These are phyloP conservation scores for Vombatus ursinus DNA, from an alignment of 2,113 vertebrate species.

Conservation along the genomic window DNA sequence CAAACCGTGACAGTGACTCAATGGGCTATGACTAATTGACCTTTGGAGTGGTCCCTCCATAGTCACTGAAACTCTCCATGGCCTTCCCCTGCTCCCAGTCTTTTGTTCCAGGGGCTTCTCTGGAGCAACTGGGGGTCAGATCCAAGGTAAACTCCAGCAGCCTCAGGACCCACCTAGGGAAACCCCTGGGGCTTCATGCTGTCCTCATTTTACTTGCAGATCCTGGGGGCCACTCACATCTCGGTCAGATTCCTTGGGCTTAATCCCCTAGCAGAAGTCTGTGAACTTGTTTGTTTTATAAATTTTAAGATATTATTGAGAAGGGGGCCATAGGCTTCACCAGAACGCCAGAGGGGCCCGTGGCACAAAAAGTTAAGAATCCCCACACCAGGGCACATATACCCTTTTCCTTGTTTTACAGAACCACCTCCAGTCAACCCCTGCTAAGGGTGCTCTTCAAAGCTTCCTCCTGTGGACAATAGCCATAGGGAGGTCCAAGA, in stretches of 20 bases:
- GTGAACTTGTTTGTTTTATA: not conserved
- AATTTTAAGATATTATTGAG: not conserved
- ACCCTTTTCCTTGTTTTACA: not conserved
- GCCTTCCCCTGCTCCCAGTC: not conserved
- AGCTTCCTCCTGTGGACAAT: not conserved
- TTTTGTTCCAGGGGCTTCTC: not conserved
- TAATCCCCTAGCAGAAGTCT: not conserved
- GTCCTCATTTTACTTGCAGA: not conserved
- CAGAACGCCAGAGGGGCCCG: not conserved
- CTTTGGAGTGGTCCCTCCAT: not conserved
- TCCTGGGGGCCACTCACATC: not conserved
- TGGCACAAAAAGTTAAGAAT: not conserved
- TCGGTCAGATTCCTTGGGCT: not conserved
- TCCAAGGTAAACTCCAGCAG: not conserved
- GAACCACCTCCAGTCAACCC: not conserved
- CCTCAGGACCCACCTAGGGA: not conserved
- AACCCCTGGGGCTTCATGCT: not conserved
- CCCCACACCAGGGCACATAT: not conserved
- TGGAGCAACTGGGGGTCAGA: not conserved
- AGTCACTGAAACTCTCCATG: not conserved
- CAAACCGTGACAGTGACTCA: not conserved
- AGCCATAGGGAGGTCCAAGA: not conserved
- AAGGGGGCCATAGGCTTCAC: not conserved
- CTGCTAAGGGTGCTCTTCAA: not conserved
- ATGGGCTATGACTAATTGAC: not conserved